These are phyloP conservation scores for Phalacrocorax pelagicus DNA, from an alignment of 2,113 vertebrate genomes.

Conservation along the genomic window DNA sequence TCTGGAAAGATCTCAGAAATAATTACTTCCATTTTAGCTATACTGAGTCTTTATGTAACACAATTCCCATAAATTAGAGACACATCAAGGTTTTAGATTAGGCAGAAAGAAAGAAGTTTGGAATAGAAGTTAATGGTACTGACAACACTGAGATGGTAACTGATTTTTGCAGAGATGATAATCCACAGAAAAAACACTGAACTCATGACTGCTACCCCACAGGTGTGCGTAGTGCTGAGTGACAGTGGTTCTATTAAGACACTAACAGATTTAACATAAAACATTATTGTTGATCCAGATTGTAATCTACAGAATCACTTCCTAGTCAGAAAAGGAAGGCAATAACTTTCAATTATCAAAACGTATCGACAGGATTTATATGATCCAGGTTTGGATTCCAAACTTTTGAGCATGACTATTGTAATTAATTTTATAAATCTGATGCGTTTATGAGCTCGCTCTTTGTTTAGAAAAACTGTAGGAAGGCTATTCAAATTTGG, in stretches of 20 bases:
- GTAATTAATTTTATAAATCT: background rate
- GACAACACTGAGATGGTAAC: background rate
- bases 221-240: background rate
- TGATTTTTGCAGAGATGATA: background rate
- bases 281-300: background rate
- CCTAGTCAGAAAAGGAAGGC: background rate
- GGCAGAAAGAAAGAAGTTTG: background rate
- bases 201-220: background rate
- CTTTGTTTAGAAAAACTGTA: background rate
- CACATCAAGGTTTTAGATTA: background rate
- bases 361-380: background rate
- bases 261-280: background rate
- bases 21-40: background rate
- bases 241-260: background rate
- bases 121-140: background rate
- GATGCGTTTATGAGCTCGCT: rapidly evolving
- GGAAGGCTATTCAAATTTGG: background rate
- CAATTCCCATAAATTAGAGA: background rate
- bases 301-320: background rate
- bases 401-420: background rate
- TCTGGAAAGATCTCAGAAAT: background rate
- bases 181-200: background rate
- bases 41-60: background rate
- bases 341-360: background rate
- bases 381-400: background rate